Conservation (phyloP, 2,888 invertebrate species). For the Drosophila emarginata region DNA sequence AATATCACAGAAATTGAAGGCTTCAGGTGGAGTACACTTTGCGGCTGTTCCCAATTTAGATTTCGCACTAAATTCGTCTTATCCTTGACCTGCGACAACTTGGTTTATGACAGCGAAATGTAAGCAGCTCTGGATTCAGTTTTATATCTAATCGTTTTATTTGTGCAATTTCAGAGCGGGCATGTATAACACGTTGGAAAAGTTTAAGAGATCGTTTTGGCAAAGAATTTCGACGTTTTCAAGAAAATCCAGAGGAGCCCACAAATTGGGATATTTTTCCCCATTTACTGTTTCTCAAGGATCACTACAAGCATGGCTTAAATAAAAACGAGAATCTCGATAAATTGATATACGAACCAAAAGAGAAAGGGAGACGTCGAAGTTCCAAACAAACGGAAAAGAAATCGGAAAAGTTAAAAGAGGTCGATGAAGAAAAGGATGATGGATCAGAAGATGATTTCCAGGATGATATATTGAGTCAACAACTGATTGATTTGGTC, state of each 20-base stretch:
- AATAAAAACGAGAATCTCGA: constrained; percentile 66
- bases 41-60: not conserved
- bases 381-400: constrained; percentile 9
- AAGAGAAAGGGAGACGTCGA: constrained; percentile 42
- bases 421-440: constrained; percentile 38
- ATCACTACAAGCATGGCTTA: constrained; percentile 78
- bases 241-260: constrained; percentile 68
- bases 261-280: constrained; percentile 79
- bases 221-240: constrained; percentile 74
- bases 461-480: constrained; percentile 50
- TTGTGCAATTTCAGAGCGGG: constrained; percentile 52
- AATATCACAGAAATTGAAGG: constrained; percentile 65
- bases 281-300: constrained; percentile 70
- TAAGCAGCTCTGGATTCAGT: not conserved
- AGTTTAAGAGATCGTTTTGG: constrained; percentile 79
- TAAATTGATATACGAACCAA: constrained; percentile 67
- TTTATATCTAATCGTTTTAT: not conserved
- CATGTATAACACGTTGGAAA: constrained; percentile 79
- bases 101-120: not conserved
- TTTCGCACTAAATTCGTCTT: not conserved
- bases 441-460: constrained; percentile 54
- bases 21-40: constrained; percentile 44
- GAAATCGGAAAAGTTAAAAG: constrained; percentile 25
- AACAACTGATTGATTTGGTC: constrained; percentile 74
- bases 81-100: not conserved